Base-by-base conservation (phyloP, 2,113 vertebrate species). In the Lethenteron reissneri region DNA sequence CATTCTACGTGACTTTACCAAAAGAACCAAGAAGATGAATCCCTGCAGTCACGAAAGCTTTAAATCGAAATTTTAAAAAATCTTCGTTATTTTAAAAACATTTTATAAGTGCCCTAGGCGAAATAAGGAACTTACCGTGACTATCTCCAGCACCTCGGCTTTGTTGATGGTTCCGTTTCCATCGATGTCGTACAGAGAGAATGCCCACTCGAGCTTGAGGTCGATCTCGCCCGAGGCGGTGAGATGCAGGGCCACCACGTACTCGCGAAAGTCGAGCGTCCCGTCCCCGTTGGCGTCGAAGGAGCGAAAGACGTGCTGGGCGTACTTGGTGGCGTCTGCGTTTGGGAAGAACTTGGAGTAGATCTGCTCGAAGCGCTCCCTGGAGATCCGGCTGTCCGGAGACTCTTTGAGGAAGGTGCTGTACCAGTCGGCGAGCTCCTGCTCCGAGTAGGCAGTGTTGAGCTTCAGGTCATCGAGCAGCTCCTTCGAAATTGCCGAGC, bases 261-360 rank as follows among this genome's bases (percentile, higher is more conserved):
- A n/a, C n/a, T n/a, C n/a, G n/a, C n/a, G n/a, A n/a, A n/a, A n/a
- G 75, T 86, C 85, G 80, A 86, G 71, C 0, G 82, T 86, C 15
- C 85, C 85, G 1, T 87, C 85, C 0, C 80, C 80, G 3, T 87
- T 87, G 72, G 83, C 80, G 77, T 87, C 85, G 2, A 87, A 87
- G 71, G 84, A 86, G 73, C 85, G 78, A 76, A 87, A 86, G 2
- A 87, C 85, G 1, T 87, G 85, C 1, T 80, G 78, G 0, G 85
- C 83, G 1, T 87, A 87, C 2, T 78, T 81, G 0, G 81, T 81
- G 58, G 85, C 80, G 74, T 87, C 81, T 0, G 83, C 82, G 12
- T 85, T 74, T 0, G 85, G 85, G 75, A 87, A 87, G 75, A 87
- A 87, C 72, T 83, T 83, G 57, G 85, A 82, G 12, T 87, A 87